Evolutionary conservation across 35 echinoderm and acorn worm genomes (phyloP).

Genomic region (Apostichopus californicus): DNA sequence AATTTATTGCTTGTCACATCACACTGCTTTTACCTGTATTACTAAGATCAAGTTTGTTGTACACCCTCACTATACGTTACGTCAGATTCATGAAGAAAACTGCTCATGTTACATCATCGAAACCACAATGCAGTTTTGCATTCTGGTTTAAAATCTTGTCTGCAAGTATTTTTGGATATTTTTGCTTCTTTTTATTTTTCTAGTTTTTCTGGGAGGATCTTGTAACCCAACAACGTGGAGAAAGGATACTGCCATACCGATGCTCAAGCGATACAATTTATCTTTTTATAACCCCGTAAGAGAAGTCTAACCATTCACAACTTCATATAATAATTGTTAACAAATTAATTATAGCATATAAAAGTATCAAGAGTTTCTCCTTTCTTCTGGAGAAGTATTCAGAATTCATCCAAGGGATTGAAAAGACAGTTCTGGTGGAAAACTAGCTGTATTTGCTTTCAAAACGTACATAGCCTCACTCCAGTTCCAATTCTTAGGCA

Average conservation of each 20-base stretch:
- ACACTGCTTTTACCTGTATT: too few relatives aligned
- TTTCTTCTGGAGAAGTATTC: too few relatives aligned
- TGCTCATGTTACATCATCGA: background rate
- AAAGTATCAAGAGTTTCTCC: background rate
- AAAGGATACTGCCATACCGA: conserved; percentile 90
- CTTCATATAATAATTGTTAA: background rate
- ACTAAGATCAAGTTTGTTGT: too few relatives aligned
- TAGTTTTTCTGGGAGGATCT: conserved; percentile 96
- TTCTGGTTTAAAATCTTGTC: background rate
- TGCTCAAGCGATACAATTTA: conserved; percentile 83
- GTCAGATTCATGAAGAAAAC: background rate
- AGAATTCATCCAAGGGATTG: too few relatives aligned
- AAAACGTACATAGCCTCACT: too few relatives aligned
- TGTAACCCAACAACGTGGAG: conserved; percentile 99
- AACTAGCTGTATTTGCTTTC: too few relatives aligned
- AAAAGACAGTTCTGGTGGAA: too few relatives aligned
- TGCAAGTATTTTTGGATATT: background rate
- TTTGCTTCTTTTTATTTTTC: background rate
- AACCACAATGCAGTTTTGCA: too few relatives aligned
- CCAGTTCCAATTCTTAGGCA: too few relatives aligned
- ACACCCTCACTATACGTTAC: too few relatives aligned
- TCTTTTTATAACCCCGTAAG: conserved; percentile 98
- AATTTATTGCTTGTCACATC: too few relatives aligned
- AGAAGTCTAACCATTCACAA: background rate
- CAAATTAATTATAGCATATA: background rate